These are phyloP conservation scores for Bufotes viridis DNA, from an alignment of 2,797 vertebrate genomes.

Conservation along the genomic window DNA sequence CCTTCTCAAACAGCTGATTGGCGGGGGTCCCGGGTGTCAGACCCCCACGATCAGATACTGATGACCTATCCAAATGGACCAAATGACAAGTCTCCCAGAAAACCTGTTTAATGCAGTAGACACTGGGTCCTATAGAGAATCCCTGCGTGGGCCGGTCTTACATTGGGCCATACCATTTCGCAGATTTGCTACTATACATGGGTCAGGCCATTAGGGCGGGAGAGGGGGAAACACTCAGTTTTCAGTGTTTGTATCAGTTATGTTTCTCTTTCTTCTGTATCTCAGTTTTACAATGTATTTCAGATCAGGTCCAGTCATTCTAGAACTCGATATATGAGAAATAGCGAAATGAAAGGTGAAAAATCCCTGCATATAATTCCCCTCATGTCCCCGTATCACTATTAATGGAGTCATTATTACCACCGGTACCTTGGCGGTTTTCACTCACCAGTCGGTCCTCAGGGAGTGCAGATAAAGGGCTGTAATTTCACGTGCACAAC, in stretches of 20 bases:
- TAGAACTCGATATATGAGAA: conserved; percentile 16
- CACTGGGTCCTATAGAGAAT: background rate
- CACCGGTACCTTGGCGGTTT: background rate
- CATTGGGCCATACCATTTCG: background rate
- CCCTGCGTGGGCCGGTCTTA: background rate
- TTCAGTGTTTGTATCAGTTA: background rate
- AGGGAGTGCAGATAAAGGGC: background rate
- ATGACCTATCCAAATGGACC: too few relatives aligned
- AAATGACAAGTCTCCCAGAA: too few relatives aligned
- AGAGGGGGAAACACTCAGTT: background rate
- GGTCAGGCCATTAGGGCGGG: background rate
- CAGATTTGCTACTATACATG: background rate
- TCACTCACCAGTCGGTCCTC: background rate
- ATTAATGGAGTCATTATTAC: conserved; percentile 1
- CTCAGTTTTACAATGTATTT: conserved; percentile 56
- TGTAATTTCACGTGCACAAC: background rate
- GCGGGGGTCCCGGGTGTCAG: too few relatives aligned
- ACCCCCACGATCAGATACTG: too few relatives aligned
- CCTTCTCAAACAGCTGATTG: too few relatives aligned
- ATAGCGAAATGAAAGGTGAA: background rate
- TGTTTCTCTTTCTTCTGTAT: background rate
- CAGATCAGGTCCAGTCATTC: conserved; percentile 21
- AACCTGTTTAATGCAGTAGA: too few relatives aligned
- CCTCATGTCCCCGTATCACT: background rate
- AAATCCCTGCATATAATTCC: conserved; percentile 15